Evolutionary conservation across 2,797 vertebrate genomes (phyloP).

Genomic region (Anguilla megastoma): DNA sequence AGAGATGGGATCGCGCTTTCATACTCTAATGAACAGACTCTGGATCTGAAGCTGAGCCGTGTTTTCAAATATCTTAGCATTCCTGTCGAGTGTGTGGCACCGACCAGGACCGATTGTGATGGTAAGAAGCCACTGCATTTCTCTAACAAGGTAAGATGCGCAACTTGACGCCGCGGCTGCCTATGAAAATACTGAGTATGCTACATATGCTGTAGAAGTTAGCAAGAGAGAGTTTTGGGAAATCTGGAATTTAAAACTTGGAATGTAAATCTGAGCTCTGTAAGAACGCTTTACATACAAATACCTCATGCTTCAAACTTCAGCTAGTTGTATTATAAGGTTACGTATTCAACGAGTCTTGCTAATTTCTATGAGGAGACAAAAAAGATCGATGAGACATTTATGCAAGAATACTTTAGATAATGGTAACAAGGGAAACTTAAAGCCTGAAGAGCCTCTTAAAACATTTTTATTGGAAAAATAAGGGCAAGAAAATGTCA

Average conservation of each 20-base stretch:
- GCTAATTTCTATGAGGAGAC: not conserved
- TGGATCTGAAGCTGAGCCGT: not conserved
- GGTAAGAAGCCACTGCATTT: not conserved
- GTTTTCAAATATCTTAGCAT: conserved; percentile 20
- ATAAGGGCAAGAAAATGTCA: not conserved
- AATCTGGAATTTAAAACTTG: not conserved
- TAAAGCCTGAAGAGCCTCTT: not conserved
- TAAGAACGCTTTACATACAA: conserved; percentile 7
- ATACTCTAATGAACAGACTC: conserved; percentile 16
- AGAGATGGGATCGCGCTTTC: conserved; percentile 14
- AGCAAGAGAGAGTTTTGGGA: not conserved
- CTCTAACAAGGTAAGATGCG: conserved; percentile 33
- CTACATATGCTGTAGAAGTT: not conserved
- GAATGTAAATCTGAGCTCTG: not conserved
- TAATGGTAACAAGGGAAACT: not conserved
- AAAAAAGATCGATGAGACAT: not conserved
- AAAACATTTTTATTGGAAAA: not conserved
- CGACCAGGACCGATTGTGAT: conserved; percentile 19
- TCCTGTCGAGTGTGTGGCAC: conserved; percentile 13
- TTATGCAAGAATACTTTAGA: not conserved
- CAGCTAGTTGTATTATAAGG: not conserved
- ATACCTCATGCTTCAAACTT: not conserved
- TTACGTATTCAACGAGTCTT: not conserved
- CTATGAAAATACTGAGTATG: conserved; percentile 18
- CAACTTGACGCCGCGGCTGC: not conserved